phyloP scores from a whole-genome alignment of 2,888 invertebrate genomes.

The Hypsopygia costalis region DNA sequence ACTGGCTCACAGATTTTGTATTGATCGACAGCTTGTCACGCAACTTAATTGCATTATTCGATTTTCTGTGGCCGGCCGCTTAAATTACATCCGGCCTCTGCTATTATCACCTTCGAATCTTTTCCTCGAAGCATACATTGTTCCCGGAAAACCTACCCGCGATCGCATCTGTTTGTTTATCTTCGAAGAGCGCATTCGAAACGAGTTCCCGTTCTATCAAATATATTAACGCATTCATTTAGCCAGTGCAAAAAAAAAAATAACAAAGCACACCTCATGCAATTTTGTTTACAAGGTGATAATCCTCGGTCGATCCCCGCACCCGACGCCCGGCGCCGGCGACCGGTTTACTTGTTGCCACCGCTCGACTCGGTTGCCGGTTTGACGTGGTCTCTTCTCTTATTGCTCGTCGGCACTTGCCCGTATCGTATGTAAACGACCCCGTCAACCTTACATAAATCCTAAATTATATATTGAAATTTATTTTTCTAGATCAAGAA shows the following conservation, averaged over 20 bases:
- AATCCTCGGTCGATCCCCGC: slow-evolving; percentile 56
- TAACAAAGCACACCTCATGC: slow-evolving; percentile 48
- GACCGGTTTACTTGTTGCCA: slow-evolving; percentile 74
- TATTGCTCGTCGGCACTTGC: slow-evolving; percentile 63
- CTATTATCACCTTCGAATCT: slow-evolving; percentile 21
- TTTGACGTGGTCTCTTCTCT: slow-evolving; percentile 76
- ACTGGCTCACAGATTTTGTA: slow-evolving; percentile 25
- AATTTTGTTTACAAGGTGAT: slow-evolving; percentile 76
- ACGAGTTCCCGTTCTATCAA: slow-evolving; percentile 25
- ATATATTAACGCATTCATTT: slow-evolving; percentile 24
- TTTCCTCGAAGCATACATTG: slow-evolving; percentile 11
- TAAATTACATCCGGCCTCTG: slow-evolving; percentile 15
- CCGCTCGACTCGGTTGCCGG: slow-evolving; percentile 65
- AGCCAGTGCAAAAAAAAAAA: slow-evolving; percentile 40
- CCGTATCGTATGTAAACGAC: slow-evolving; percentile 70
- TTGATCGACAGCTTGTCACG: slow-evolving; percentile 26
- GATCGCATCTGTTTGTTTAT: slow-evolving; percentile 15
- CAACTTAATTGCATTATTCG: slow-evolving; percentile 19
- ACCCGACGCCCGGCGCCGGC: slow-evolving; percentile 65
- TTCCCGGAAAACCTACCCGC: slow-evolving; percentile 12
- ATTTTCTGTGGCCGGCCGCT: slow-evolving; percentile 19
- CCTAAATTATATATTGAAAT: slow-evolving; percentile 28
- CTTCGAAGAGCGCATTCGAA: slow-evolving; percentile 18
- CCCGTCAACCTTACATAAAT: slow-evolving; percentile 52
- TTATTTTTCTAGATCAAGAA: not conserved